Percentiles rank a stretch among this genome's conserved stretches.
Evolutionary conservation across 2,797 vertebrate species (phyloP).

Genomic region (Prunella strophiata): DNA sequence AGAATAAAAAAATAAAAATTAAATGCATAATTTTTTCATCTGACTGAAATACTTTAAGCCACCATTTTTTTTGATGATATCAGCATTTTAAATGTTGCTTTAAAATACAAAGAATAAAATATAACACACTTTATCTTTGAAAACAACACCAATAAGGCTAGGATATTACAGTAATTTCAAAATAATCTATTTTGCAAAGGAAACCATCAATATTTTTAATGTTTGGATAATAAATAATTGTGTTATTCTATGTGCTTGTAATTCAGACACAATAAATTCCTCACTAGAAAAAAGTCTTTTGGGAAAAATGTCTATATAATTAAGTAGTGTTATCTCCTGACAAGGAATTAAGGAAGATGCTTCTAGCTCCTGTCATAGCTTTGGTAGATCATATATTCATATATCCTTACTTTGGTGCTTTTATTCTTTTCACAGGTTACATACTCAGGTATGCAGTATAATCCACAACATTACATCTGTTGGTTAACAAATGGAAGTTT

Average conservation of each 20-base stretch:
- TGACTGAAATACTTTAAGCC: neutral
- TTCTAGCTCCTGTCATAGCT: neutral
- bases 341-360: neutral
- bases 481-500: neutral
- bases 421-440: neutral
- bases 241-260: neutral
- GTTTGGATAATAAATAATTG: neutral
- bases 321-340: neutral
- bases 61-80: neutral
- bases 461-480: neutral
- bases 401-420: neutral
- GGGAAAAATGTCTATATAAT: neutral
- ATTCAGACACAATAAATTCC: neutral
- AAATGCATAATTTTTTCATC: neutral
- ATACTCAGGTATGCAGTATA: neutral
- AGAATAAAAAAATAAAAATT: neutral
- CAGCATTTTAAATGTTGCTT: neutral
- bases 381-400: neutral
- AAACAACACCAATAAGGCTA: neutral
- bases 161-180: neutral
- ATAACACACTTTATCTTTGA: neutral
- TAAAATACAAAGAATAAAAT: neutral
- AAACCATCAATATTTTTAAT: neutral
- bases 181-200: neutral
- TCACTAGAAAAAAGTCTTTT: neutral